Percentiles rank a stretch among this genome's conserved stretches.
phyloP scores from a whole-genome alignment of 1,140 invertebrate genomes.

The Trichonephila clavata region DNA sequence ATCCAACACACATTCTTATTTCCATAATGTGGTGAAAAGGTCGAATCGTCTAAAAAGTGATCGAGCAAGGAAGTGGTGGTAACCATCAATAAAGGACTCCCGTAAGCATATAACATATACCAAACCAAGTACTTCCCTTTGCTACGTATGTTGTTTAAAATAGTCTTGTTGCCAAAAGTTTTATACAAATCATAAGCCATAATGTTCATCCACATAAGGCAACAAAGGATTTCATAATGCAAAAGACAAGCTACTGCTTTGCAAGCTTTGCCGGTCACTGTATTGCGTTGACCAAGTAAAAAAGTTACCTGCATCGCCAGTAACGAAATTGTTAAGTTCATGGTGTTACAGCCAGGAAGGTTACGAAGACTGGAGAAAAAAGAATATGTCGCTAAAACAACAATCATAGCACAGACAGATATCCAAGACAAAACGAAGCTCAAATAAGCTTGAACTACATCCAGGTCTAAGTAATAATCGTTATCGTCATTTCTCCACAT shows the following conservation, averaged over 20 bases:
- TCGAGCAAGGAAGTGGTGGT: conserved; percentile 79
- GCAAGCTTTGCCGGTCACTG: conserved; percentile 56
- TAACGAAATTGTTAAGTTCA: conserved; percentile 72
- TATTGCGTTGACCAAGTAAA: conserved; percentile 67
- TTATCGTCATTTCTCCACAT: background rate
- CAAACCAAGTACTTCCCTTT: conserved; percentile 78
- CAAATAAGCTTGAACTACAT: conserved; percentile 59
- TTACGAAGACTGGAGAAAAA: conserved; percentile 68
- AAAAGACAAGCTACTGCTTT: conserved; percentile 53
- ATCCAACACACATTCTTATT: conserved; percentile 81
- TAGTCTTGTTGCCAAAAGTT: conserved; percentile 76
- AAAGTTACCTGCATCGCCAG: conserved; percentile 74
- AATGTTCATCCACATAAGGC: conserved; percentile 78
- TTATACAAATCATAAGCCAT: conserved; percentile 78
- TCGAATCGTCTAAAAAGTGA: conserved; percentile 76
- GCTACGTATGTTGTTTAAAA: conserved; percentile 64
- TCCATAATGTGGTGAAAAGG: conserved; percentile 65
- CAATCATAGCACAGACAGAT: conserved; percentile 61
- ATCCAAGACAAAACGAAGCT: conserved; percentile 65
- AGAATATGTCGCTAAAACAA: conserved; percentile 70
- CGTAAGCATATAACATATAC: conserved; percentile 81
- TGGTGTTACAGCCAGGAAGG: conserved; percentile 76
- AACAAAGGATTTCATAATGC: conserved; percentile 75
- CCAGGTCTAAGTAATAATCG: conserved; percentile 49
- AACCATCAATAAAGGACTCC: conserved; percentile 80